phyloP scores from a whole-genome alignment of 2,797 vertebrate genomes.

The Benthosema pterotum region DNA sequence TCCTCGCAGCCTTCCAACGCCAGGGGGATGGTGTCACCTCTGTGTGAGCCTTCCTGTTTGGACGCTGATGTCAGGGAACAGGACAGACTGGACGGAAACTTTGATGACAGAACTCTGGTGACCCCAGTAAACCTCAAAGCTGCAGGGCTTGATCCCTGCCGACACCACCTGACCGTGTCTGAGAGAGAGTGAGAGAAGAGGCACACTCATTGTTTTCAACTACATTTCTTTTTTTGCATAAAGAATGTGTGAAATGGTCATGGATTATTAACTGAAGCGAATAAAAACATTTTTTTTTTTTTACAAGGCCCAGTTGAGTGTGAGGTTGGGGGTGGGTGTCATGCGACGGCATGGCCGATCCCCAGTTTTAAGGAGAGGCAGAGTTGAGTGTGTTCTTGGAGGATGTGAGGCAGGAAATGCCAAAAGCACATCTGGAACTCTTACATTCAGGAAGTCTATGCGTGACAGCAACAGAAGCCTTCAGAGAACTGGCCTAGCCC shows the following conservation, averaged over 20 bases:
- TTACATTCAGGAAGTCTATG: slow-evolving; percentile 80
- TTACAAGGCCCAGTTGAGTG: slow-evolving; percentile 26
- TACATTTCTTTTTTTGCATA: slow-evolving; percentile 8
- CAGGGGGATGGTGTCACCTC: slow-evolving; percentile 41
- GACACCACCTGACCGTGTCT: slow-evolving; percentile 39
- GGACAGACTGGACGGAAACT: slow-evolving; percentile 64
- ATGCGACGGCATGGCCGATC: slow-evolving; percentile 62
- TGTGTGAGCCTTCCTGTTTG: slow-evolving; percentile 69
- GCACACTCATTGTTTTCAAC: slow-evolving; percentile 7
- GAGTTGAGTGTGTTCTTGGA: slow-evolving; percentile 73
- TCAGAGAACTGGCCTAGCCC: slow-evolving; percentile 44
- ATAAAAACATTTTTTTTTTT: slow-evolving; percentile 40
- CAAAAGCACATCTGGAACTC: slow-evolving; percentile 83
- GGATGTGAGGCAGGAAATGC: slow-evolving; percentile 79
- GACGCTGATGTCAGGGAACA: slow-evolving; percentile 65
- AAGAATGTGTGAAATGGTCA: slow-evolving; percentile 17
- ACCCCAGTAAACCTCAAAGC: slow-evolving; percentile 50
- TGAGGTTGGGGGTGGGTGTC: slow-evolving; percentile 33
- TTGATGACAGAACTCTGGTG: slow-evolving; percentile 61
- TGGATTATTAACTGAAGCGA: slow-evolving; percentile 16
- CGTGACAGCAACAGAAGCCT: slow-evolving; percentile 71
- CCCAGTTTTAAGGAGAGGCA: slow-evolving; percentile 63
- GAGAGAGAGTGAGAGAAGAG: slow-evolving; percentile 1
- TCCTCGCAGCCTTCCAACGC: slow-evolving; percentile 32
- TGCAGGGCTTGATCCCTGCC: slow-evolving; percentile 24